A percentile compares a stretch with the other conserved stretches of the same genome.
These are phyloP conservation scores for Athene cunicularia DNA, from an alignment of 2,113 vertebrate genomes.

Conservation along the genomic window DNA sequence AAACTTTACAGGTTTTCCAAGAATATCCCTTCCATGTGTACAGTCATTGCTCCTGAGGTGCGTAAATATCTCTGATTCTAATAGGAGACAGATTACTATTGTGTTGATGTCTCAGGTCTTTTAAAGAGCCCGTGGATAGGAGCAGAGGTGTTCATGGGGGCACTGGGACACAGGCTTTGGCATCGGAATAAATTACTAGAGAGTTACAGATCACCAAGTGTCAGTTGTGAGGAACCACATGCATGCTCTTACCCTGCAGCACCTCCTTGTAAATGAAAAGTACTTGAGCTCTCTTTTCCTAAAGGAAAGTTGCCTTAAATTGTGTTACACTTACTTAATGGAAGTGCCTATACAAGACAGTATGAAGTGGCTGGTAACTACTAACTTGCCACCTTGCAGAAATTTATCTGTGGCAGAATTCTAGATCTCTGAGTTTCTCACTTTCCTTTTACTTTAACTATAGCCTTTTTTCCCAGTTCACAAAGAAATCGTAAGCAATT, in stretches of 20 bases:
- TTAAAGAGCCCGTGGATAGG: background rate
- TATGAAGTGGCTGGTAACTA: background rate
- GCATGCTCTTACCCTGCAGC: background rate
- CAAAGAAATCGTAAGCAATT: background rate
- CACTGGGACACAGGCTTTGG: background rate
- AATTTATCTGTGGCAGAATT: background rate
- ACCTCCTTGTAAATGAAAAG: background rate
- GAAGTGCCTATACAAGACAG: background rate
- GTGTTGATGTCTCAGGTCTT: background rate
- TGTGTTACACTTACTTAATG: background rate
- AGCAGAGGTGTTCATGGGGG: background rate
- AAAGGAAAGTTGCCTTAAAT: background rate
- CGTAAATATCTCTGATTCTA: background rate
- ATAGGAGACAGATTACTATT: background rate
- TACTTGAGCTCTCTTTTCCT: background rate
- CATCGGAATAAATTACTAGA: background rate
- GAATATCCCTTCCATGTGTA: background rate
- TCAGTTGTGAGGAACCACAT: background rate
- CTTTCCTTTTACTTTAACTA: background rate
- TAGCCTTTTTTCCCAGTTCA: background rate
- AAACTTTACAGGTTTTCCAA: background rate
- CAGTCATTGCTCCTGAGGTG: slow-evolving; percentile 8
- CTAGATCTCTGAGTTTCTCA: background rate
- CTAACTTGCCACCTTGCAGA: background rate
- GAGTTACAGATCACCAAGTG: background rate